Percentiles rank a stretch among this genome's conserved stretches.
Conservation (phyloP, 2,113 vertebrate species). For the Amblyopsis rosae region DNA sequence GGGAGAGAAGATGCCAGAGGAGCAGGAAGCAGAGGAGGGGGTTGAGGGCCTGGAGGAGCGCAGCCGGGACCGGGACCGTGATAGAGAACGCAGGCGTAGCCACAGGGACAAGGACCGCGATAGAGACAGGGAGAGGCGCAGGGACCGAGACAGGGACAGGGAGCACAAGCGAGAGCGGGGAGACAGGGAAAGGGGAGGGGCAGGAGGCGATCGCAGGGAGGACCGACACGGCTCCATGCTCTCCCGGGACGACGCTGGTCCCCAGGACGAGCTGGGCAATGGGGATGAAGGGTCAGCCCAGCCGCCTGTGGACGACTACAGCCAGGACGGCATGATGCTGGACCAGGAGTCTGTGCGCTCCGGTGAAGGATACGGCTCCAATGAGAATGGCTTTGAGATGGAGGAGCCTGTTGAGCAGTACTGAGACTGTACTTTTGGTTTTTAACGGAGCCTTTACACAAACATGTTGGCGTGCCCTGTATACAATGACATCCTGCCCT, state of each 20-base stretch:
- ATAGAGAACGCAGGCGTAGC: constrained; percentile 74
- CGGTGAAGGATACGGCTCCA: constrained; percentile 83
- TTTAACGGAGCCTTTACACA: not conserved
- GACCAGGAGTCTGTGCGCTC: constrained; percentile 81
- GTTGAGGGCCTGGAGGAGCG: constrained; percentile 64
- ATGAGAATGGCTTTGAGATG: constrained; percentile 89
- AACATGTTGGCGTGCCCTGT: not conserved
- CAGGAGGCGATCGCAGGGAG: constrained; percentile 64
- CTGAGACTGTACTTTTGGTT: constrained; percentile 30
- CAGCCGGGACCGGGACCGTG: constrained; percentile 73
- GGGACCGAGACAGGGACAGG: constrained; percentile 82
- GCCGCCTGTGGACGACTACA: constrained; percentile 74
- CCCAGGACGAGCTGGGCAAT: constrained; percentile 73
- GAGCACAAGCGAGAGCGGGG: constrained; percentile 78
- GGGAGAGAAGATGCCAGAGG: constrained; percentile 69
- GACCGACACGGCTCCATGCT: constrained; percentile 67
- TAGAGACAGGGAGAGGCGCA: constrained; percentile 63
- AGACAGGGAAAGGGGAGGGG: constrained; percentile 79
- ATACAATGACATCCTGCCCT: too few relatives aligned
- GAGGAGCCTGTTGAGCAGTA: constrained; percentile 82
- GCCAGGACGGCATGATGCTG: constrained; percentile 82
- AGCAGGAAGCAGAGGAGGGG: constrained; percentile 77
- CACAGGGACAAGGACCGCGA: constrained; percentile 73
- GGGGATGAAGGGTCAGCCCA: constrained; percentile 67
- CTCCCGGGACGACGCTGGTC: constrained; percentile 51